Evolutionary conservation across 2,113 vertebrate genomes (phyloP), one percentile per base, ranked within the genome.

Genomic region (Megalops atlanticus): DNA sequence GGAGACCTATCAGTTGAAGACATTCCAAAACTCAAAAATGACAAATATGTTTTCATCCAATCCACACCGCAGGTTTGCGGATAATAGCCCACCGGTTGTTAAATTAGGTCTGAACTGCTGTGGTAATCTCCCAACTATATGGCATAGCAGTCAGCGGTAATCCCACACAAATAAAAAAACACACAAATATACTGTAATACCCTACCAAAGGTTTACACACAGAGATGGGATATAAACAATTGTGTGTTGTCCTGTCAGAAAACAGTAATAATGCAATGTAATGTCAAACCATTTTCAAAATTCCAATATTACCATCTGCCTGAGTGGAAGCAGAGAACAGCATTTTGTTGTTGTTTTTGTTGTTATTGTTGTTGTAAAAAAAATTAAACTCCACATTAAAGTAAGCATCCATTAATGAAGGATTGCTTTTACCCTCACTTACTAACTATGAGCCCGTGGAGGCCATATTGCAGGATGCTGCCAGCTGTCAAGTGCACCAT

Each of bases 401-500:
- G n/a, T n/a, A 24, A 64, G 31, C 27, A 31, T 64, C 24, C 58
- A n/a, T n/a, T n/a, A 64, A n/a, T 27, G 43, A 45, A 14, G 58
- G 58, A 64, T 24, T 64, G 58, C n/a, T 64, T 64, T 31, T 64
- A 64, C 21, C 58, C 58, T 64, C n/a, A 31, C 24, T 31, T 31
- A 24, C 24, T 11, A 27, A 64, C n/a, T 2, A 64, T 24, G n/a
- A n/a, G n/a, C 58, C n/a, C 31, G n/a, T 24, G 24, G 5, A 64
- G 58, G 8, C n/a, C 21, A 27, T 64, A n/a, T 31, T 31, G 12
- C 24, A 2, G 58, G n/a, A 10, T 6, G 58, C 11, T 64, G 24
- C 58, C 58, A 64, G 58, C 58, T 64, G 58, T 64, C 58, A 64
- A 64, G 58, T 64, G 58, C n/a, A 64, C 58, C 5, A 24, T 64